phyloP scores from a whole-genome alignment of 2,888 invertebrate genomes.

The Hypomecis punctinalis region DNA sequence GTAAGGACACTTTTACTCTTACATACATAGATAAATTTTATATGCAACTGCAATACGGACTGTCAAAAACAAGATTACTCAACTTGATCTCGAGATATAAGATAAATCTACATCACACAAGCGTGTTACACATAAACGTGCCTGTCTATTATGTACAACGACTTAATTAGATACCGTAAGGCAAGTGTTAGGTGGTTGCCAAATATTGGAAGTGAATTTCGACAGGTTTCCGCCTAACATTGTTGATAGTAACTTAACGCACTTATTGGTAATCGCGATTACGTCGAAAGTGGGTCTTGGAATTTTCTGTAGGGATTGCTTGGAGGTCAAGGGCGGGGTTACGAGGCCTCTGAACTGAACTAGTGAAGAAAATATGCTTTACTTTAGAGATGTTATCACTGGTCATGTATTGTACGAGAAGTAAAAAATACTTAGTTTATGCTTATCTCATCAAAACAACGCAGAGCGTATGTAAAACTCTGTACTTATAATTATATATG shows the following conservation, averaged over 20 bases:
- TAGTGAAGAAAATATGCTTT: too few species aligned
- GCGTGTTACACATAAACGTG: neutral
- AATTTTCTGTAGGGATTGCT: neutral
- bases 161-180: conserved; percentile 10
- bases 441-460: too few species aligned
- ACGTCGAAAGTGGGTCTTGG: neutral
- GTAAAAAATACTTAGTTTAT: too few species aligned
- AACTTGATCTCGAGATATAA: neutral
- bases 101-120: neutral
- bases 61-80: neutral
- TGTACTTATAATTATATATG: too few species aligned
- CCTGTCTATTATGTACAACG: neutral
- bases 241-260: conserved; percentile 4
- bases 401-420: too few species aligned
- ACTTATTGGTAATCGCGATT: neutral
- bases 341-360: too few species aligned
- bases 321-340: too few species aligned
- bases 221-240: conserved; percentile 5
- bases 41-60: too few species aligned
- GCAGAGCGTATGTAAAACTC: too few species aligned
- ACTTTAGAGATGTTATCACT: too few species aligned
- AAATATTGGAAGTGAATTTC: conserved; percentile 23
- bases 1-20: too few species aligned
- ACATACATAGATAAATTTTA: too few species aligned
- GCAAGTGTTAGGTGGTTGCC: neutral